Evolutionary conservation across 2,113 vertebrate genomes (phyloP), one percentile per base, ranked within the genome.

Genomic region (Agapornis roseicollis): DNA sequence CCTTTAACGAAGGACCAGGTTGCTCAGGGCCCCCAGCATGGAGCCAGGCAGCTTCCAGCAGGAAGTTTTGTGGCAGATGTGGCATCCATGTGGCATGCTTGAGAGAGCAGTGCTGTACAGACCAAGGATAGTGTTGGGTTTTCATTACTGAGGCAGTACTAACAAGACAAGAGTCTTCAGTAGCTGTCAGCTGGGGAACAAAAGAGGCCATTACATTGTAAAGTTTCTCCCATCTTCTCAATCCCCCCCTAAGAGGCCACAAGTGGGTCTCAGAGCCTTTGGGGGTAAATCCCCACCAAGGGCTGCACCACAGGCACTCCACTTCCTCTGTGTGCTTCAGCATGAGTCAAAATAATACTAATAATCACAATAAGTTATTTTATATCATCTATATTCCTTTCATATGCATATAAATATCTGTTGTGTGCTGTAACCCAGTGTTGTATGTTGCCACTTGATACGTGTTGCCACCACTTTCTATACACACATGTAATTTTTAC

Each of bases 21-120:
- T 14, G 6, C 44, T 14, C 13, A 2, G 0, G 7, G 64, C 27
- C 9, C n/a, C 23, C 6, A 2, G 22, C 1, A 50, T 0, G 2
- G 33, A 31, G 72, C 9, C 56, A 58, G 56, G 56, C 33, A 58
- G 33, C 33, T 58, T 35, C 14, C 12, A 19, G 64, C 14, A 15
- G 41, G 7, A 63, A 27, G 6, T 3, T 27, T 10, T 8, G 17
- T 2, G 6, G 28, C 29, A 31, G 33, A 27, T 2, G 15, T 7
- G 33, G 7, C 39, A 33, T 23, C 11, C 10, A 0, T 4, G 47
- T 5, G 25, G 29, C 60, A 11, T 1, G 18, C 10, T 17, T 13
- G n/a, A 5, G 55, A 39, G 25, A n/a, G 25, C 41, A 8, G 28
- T 1, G 5, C 2, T 3, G 83, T 13, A n/a, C 31, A 5, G 14